phyloP scores from a whole-genome alignment of 2,888 invertebrate genomes.

The Therioaphis trifolii region DNA sequence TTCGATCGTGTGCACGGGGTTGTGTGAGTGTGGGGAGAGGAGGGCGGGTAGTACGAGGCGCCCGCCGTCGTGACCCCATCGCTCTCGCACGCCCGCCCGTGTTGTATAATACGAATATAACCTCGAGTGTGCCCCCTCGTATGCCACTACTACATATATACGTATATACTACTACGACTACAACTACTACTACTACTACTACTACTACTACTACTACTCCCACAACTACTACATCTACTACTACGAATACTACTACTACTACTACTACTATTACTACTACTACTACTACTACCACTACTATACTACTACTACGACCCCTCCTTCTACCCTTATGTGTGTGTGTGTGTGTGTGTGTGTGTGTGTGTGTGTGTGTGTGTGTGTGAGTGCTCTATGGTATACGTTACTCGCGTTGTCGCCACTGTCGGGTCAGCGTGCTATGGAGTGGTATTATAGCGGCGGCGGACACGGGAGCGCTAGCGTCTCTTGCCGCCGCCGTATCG shows the following conservation, averaged over 20 bases:
- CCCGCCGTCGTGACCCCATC: slow-evolving; percentile 20
- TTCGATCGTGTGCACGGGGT: neutral
- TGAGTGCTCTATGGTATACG: too few relatives aligned
- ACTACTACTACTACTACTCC: slow-evolving; percentile 9
- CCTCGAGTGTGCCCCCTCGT: slow-evolving; percentile 4
- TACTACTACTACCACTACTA: slow-evolving; percentile 9
- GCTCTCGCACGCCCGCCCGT: neutral
- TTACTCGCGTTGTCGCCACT: too few relatives aligned
- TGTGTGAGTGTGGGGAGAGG: too few relatives aligned
- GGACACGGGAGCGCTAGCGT: slow-evolving; percentile 40
- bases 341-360: too few relatives aligned
- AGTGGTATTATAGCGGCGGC: too few relatives aligned
- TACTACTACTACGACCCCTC: neutral
- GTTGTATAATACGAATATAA: neutral
- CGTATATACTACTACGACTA: slow-evolving; percentile 16
- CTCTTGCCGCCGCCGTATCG: slow-evolving; percentile 43
- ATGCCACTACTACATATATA: slow-evolving; percentile 4
- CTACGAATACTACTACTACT: slow-evolving; percentile 9
- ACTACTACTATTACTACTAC: slow-evolving; percentile 22
- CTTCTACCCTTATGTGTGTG: too few relatives aligned
- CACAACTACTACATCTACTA: slow-evolving; percentile 14
- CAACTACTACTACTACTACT: neutral
- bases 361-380: too few relatives aligned
- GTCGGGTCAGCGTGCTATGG: too few relatives aligned
- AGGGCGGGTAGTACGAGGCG: neutral